Base-by-base conservation (phyloP, 2,113 vertebrate species). In the Elephas maximus region DNA sequence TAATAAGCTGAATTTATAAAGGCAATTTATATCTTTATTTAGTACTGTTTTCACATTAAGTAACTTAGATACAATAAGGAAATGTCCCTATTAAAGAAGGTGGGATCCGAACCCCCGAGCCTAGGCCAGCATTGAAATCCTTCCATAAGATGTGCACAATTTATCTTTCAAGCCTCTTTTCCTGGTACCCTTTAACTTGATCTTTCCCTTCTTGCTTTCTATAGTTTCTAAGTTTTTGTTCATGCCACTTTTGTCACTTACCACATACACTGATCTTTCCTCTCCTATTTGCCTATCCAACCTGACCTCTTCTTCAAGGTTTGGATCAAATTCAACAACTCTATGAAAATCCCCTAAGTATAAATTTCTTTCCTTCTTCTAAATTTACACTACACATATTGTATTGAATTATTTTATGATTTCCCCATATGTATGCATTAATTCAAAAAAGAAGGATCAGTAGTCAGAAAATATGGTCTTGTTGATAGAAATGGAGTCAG, bases 1-100 rank as follows among this genome's bases (percentile, higher is more conserved):
- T 94, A 96, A 90, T 3, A 88, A 30, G 28, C 3, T 63, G 30
- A 57, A 86, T 79, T 87, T 37, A 82, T 88, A 81, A 91, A 62
- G 93, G 15, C 12, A 33, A 71, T 73, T 63, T 91, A 18, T 84
- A 30, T 81, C 67, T 95, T 87, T 80, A 84, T 57, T 89, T 81
- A 92, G 18, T 77, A 69, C 6, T 89, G 17, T 78, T 67, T 67
- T 94, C 8, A 30, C 45, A 82, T 57, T 80, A 88, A 96, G 21
- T 51, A 92, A 74, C 26, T 80, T 80, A 84, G 28, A 73, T 37
- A 80, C 12, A 41, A 84, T 60, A 84, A 67, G 48, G 41, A 87
- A 71, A 79, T 74, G 12, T 88, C 8, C 33, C 30, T 79, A 33
- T 60, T 92, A 51, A 93, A 45, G 18, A 91, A 89, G 30, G 53